A percentile compares a stretch with the other conserved stretches of the same genome.
These are phyloP conservation scores for Lasius platythorax DNA, from an alignment of 2,888 invertebrate genomes.

Conservation along the genomic window DNA sequence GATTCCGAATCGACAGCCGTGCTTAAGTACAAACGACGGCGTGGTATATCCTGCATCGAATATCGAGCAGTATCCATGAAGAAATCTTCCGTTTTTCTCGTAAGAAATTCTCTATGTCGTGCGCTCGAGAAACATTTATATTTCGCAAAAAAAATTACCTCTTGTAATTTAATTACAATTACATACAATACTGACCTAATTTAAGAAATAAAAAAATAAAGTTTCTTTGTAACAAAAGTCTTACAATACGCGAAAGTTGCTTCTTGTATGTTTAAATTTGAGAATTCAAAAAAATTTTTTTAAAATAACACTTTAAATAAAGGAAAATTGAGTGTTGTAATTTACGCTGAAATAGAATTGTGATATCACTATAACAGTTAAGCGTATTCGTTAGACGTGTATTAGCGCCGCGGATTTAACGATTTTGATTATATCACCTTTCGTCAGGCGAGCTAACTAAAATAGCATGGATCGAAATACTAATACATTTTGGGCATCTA, in stretches of 20 bases:
- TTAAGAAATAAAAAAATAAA: background rate
- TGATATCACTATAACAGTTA: background rate
- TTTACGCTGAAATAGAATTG: background rate
- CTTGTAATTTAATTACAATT: background rate
- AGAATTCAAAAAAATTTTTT: background rate
- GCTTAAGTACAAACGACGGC: conserved; percentile 74
- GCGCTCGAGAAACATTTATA: background rate
- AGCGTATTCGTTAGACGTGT: conserved; percentile 6
- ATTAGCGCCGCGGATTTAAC: conserved; percentile 8
- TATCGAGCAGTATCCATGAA: conserved; percentile 50
- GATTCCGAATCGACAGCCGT: conserved; percentile 79
- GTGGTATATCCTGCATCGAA: conserved; percentile 64
- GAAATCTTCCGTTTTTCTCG: conserved; percentile 16
- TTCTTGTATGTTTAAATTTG: background rate
- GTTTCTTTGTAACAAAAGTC: background rate
- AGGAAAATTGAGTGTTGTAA: background rate
- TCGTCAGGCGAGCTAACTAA: conserved; percentile 32
- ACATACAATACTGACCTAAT: background rate
- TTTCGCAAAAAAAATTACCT: background rate
- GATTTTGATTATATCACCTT: conserved; percentile 4
- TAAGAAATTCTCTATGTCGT: background rate
- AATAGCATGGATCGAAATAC: conserved; percentile 39
- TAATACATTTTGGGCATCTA: conserved; percentile 46
- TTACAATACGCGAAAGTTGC: background rate
- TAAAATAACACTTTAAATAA: background rate